Base-by-base conservation (phyloP, 2,888 invertebrate genomes). In the Campaea margaritaria region DNA sequence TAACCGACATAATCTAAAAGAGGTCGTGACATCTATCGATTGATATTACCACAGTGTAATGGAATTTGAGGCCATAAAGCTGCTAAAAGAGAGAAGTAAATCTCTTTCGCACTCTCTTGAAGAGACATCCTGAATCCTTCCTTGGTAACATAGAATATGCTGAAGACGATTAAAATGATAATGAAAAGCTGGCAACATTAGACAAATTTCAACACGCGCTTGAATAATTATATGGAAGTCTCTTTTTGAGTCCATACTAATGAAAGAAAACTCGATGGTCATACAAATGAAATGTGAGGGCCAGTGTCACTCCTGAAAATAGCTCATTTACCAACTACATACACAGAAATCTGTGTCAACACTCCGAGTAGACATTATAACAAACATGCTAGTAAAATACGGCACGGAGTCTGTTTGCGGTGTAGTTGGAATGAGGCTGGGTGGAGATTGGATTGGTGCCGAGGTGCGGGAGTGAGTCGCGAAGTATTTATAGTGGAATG, bases 361-460 rank as follows among this genome's bases (percentile, higher is more conserved):
- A 38, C 44, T 42, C 27, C n/a, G n/a, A 42, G 34, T 34, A 49
- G 34, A 59, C 11, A 34, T 11, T 36, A 27, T 7, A 14, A 14
- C 27, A 46, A 50, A 55, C 45, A 39, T 34, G 21, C 13, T 12
- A 14, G 11, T 49, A 28, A 34, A 42, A 28, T 42, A 38, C 31
- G 43, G 48, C 54, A 49, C 50, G 5, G 44, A 49, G 67, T 67
- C 64, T 65, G 44, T 3, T 38, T 44, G 61, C 57, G 68, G 42
- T 21, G 62, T 64, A 67, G 77, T 67, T 78, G 75, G 72, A 81
- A 81, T 73, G 53, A 16, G 13, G 14, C 11, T 16, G 28, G 36
- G 8, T 42, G 16, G 31, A 47, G 46, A 42, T 85, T 84, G 88
- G 87, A 88, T 83, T 82, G 79, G 83, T 88, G 88, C 88, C 88